Conservation (phyloP, 2,797 vertebrate species). For the Austrolebias charrua region DNA sequence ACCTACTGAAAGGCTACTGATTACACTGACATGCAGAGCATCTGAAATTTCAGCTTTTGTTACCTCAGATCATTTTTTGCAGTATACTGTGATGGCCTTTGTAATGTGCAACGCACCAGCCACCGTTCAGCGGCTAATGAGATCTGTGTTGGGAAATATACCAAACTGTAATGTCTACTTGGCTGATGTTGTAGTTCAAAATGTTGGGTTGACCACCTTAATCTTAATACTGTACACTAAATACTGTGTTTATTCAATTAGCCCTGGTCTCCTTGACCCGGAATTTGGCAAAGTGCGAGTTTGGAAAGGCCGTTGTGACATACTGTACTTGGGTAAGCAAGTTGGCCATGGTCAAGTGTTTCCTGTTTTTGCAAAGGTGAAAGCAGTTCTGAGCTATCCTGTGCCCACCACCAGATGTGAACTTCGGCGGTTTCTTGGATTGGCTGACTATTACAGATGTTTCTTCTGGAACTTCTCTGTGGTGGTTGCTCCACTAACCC, state of each 20-base stretch:
- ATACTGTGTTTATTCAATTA: accelerated
- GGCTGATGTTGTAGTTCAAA: background rate
- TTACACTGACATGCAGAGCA: background rate
- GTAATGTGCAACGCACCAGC: background rate
- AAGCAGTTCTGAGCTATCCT: background rate
- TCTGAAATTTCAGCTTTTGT: constrained; percentile 5
- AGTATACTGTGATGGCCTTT: constrained; percentile 4
- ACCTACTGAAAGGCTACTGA: background rate
- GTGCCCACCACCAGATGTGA: too few relatives aligned
- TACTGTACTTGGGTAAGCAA: background rate
- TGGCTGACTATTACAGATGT: background rate
- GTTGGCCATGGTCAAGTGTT: background rate
- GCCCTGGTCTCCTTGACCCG: background rate
- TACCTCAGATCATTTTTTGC: background rate
- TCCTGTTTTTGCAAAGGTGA: background rate
- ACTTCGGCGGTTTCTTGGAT: background rate
- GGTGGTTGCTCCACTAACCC: background rate
- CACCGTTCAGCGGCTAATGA: background rate
- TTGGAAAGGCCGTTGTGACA: background rate
- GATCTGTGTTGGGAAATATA: background rate
- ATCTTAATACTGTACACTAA: too few relatives aligned
- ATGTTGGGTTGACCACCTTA: background rate
- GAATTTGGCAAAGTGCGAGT: constrained; percentile 2
- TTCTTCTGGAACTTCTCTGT: background rate
- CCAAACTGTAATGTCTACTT: background rate